Base-by-base conservation (phyloP, 2,797 vertebrate genomes). In the Enteromius fasciolatus region DNA sequence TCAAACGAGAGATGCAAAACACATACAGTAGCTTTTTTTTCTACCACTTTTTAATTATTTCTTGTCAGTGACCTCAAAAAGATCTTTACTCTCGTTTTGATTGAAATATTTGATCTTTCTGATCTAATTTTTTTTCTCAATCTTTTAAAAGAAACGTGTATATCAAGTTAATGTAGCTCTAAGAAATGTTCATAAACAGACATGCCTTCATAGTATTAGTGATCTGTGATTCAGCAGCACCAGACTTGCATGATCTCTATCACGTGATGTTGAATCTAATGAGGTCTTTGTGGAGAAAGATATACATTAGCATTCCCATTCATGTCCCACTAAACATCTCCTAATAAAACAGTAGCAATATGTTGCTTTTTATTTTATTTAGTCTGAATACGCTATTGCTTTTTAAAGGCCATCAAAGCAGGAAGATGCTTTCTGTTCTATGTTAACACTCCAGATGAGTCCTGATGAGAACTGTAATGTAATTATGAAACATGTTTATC, bases 1-100 rank as follows among this genome's bases (percentile, higher is more conserved):
- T 86, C 76, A 83, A 80, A 81, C 57, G 76, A 83, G 81, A 84
- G 73, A 73, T 46, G 76, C 76, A 83, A 80, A 80, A 78, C 75
- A 81, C 63, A 79, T n/a, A n/a, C n/a, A n/a, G n/a, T 77, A 67
- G 41, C 6, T 69, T 72, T 74, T 84, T 36, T 2, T 9, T n/a
- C n/a, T 14, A 39, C 5, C 48, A 23, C 28, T 59, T 46, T 52
- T 31, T 54, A 64, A 66, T 50, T 72, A n/a, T 52, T 5, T 52
- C 68, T 64, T 72, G 50, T 44, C 48, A 70, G 9, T 57, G 3
- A 59, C 17, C 15, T 25, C 15, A 63, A 9, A 76, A 63, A 44
- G 0, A 41, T 20, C 14, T 73, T 39, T 10, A 23, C 54, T 50
- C 41, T 68, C 18, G 7, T 28, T 63, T 25, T 57, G 8, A 41